Base-by-base conservation (phyloP, 1,140 invertebrate species). In the Orchesella cincta region DNA sequence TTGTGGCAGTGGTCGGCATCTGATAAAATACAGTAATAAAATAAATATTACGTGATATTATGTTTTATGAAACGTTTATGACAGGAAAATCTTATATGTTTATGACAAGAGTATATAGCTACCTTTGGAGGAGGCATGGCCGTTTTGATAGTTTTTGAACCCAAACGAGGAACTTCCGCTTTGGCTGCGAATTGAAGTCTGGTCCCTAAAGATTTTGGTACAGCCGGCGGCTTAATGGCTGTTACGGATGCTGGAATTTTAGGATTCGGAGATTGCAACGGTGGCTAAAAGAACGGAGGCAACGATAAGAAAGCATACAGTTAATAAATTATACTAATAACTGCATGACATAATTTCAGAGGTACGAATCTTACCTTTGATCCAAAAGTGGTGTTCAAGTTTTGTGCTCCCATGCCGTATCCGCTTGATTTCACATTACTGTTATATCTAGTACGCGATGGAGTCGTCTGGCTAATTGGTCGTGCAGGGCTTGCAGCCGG, bases 181-280 rank as follows among this genome's bases (percentile, higher is more conserved):
- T 67, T 67, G n/a, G n/a, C n/a, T n/a, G n/a, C n/a, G n/a, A n/a
- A n/a, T n/a, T n/a, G n/a, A n/a, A n/a, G n/a, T n/a, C n/a, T n/a
- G n/a, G n/a, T n/a, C n/a, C n/a, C n/a, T 14, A 33, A 31, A 31
- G 62, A 29, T 33, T 67, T 67, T 3, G 62, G 26, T 14, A 33
- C n/a, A 18, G 62, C 62, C 2, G 62, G 26, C 5, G 62, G 28
- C 31, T 67, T 67, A 12, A 67, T 67, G 2, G 8, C n/a, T 5
- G 62, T 29, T 2, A 29, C 5, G 8, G 62, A 3, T 5, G 52
- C 8, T 57, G 52, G 5, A 14, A n/a, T 23, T 57, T 57, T 26
- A 46, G 39, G 39, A 67, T 67, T 67, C 14, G 62, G 62, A 67
- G 62, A 31, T 23, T 29, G 29, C 31, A 67, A n/a, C 12, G 62